Evolutionary conservation across 1,140 invertebrate species (phyloP).

Genomic region (Homarus americanus): DNA sequence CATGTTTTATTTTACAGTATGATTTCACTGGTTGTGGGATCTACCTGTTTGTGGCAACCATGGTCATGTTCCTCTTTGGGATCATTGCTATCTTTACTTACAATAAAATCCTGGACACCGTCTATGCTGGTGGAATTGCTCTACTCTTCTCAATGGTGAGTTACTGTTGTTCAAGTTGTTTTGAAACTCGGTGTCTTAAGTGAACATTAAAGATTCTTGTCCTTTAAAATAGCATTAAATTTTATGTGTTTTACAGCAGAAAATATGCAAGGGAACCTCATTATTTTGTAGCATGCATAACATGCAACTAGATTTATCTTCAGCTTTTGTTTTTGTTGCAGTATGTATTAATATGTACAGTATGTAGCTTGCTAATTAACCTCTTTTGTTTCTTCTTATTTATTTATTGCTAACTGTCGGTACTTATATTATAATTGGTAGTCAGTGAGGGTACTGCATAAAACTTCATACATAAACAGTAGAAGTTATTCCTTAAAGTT

Average conservation of each 20-base stretch:
- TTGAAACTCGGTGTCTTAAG: background rate
- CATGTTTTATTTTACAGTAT: constrained; percentile 78
- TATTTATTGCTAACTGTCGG: background rate
- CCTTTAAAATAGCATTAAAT: background rate
- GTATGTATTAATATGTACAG: too few species aligned
- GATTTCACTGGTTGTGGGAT: constrained; percentile 82
- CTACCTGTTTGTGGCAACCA: constrained; percentile 79
- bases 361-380: background rate
- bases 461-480: background rate
- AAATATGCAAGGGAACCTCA: background rate
- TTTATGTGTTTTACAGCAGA: too few species aligned
- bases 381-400: background rate
- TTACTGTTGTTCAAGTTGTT: background rate
- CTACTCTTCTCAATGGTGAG: constrained; percentile 80
- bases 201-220: background rate
- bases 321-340: background rate
- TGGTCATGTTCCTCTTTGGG: constrained; percentile 81
- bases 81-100: constrained; percentile 78
- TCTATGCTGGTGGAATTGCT: constrained; percentile 80
- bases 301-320: background rate
- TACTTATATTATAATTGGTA: background rate
- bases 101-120: constrained; percentile 76
- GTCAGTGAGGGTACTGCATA: background rate
- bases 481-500: too few species aligned
- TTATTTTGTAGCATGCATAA: background rate